Base-by-base conservation (phyloP, 30 jellyfish, hydroid and myxozoan genomes). In the Hydractinia symbiolongicarpus region DNA sequence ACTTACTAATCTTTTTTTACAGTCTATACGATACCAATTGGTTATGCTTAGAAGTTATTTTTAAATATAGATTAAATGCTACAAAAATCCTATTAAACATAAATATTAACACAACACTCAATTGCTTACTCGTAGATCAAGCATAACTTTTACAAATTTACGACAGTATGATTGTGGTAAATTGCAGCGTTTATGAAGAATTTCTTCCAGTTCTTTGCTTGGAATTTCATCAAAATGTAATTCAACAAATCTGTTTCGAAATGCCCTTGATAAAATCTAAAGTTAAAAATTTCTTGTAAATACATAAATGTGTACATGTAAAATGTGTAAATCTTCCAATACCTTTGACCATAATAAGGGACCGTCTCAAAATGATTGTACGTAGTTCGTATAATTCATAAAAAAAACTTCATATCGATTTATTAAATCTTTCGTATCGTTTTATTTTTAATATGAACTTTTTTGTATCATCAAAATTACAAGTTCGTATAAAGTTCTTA, bases 181-280 rank as follows among this genome's bases (percentile, higher is more conserved):
- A 60, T 84, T 86, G 58, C 99, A 88, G 80, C 96, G 62, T 52
- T 84, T 77, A 76, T 88, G 98, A 55, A 91, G 80, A 74, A 91
- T 91, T 50, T 57, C 89, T 55, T 86, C 95, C 76, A 91, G 83
- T 75, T 91, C 98, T 17, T 80, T 67, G 76, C 94, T 81, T 49
- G 99, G 97, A 15, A 94, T 86, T 67, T 94, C 99, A 66, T 88
- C 95, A 78, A 94, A 89, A 58, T 88, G 95, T 55, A 94, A 73
- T 84, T 94, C 99, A 57, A 94, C 89, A 78, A 94, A 94, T 21
- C 99, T 95, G 77, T 89, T 94, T 78, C 99, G 72, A 76, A 94
- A 94, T 0, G 99, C 99, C 60, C 97, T 86, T 70, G 99, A 94
- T 19, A 94, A 84, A 14, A 87, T 82, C 98, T 91, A 84, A 70